phyloP scores from a whole-genome alignment of 2,113 vertebrate genomes.

The Periophthalmus modestus region DNA sequence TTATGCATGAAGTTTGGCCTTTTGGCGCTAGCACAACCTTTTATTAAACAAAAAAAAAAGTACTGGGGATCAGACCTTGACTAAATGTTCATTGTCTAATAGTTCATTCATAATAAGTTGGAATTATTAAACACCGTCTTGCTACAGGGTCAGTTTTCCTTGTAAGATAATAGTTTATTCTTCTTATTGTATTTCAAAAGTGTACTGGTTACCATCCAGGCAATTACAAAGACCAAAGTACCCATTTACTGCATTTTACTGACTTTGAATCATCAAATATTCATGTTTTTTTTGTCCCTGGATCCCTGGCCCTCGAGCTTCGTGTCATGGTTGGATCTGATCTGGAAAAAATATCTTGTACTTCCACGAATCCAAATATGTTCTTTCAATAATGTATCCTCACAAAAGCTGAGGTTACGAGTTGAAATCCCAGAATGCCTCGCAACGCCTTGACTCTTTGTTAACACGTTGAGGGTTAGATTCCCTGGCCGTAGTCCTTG shows the following conservation, averaged over 20 bases:
- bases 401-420: neutral
- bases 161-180: neutral
- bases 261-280: neutral
- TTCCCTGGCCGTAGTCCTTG: neutral
- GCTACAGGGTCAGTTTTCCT: neutral
- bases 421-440: neutral
- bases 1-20: too few relatives aligned
- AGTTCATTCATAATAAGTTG: too few relatives aligned
- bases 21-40: too few relatives aligned
- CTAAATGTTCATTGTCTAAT: too few relatives aligned
- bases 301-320: neutral
- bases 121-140: too few relatives aligned
- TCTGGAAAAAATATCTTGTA: neutral
- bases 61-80: too few relatives aligned
- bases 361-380: neutral
- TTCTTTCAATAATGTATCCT: neutral
- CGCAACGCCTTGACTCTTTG: neutral
- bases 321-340: neutral
- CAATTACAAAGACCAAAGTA: neutral
- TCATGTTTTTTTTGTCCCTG: neutral
- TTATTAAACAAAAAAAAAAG: too few relatives aligned
- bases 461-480: neutral
- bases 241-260: neutral
- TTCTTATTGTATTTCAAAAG: neutral
- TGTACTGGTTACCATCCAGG: too few relatives aligned